Evolutionary conservation across 2,888 invertebrate species (phyloP), one percentile per base, ranked within the genome.

Genomic region (Caenorhabditis drosophilae): DNA sequence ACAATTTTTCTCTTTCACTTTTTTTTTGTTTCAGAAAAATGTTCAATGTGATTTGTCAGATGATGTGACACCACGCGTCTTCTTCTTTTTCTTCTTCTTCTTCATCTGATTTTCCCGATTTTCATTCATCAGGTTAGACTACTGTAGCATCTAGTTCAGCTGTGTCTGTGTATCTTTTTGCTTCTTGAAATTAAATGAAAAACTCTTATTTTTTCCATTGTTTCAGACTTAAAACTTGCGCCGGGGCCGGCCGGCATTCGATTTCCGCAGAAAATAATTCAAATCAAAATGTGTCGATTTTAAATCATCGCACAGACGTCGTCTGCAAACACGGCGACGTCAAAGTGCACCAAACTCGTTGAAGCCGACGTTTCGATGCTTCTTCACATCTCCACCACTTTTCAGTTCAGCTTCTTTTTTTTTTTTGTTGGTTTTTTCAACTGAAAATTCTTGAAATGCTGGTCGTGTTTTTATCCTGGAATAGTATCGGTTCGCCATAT

Each of bases 351-450:
- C n/a, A n/a, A 36, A 36, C 31, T 6, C 31, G 12, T 9, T 31
- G 12, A 31, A 9, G 31, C 31, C 31, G 6, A 31, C 7, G 31
- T 9, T 31, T 31, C 31, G 12, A 31, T 31, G n/a, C n/a, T n/a
- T n/a, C n/a, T n/a, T n/a, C n/a, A n/a, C n/a, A n/a, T 31, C 6
- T 31, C 31, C 31, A 12, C 31, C 31, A 12, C 7, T 31, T 31
- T 31, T 31, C 12, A 31, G 31, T 31, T 31, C 31, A 31, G 31
- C 31, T 36, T 36, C 36, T 36, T 36, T n/a, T 36, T 36, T n/a
- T n/a, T 36, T n/a, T 36, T 36, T n/a, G 7, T 36, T n/a, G 4
- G 4, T n/a, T 12, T 4, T 36, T n/a, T 36, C 36, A 9, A 31
- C 31, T 9, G 12, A 31, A 31, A 9, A 12, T 12, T 12, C 6